Conservation (phyloP, 2,797 vertebrate species). For the Chromobotia macracanthus region DNA sequence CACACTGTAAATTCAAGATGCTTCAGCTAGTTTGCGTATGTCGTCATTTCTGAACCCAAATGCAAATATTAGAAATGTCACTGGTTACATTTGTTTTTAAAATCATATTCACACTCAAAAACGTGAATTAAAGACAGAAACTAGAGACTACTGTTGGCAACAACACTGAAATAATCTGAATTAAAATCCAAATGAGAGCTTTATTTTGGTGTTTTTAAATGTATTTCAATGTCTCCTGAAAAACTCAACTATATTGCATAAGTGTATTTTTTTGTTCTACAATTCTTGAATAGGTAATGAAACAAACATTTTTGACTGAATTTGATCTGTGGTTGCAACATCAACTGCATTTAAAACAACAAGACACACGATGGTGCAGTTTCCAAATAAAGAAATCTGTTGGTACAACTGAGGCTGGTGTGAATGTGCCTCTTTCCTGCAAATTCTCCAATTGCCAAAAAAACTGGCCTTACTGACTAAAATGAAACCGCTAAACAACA, state of each 20-base stretch:
- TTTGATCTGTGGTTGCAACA: too few species aligned
- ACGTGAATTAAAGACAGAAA: neutral
- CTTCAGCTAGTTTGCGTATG: too few species aligned
- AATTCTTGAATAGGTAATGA: too few species aligned
- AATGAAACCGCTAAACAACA: neutral
- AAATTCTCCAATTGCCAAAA: neutral
- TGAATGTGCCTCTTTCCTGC: too few species aligned
- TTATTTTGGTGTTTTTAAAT: neutral
- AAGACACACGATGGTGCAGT: too few species aligned
- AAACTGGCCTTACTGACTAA: conserved; percentile 2
- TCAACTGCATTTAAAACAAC: too few species aligned
- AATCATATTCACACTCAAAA: neutral
- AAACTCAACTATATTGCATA: too few species aligned
- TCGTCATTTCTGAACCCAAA: neutral
- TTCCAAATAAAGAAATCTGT: too few species aligned
- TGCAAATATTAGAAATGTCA: neutral
- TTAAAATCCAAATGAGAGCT: neutral
- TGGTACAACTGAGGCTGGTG: too few species aligned
- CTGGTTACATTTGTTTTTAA: neutral
- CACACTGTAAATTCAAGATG: neutral
- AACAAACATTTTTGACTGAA: too few species aligned
- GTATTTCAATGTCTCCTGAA: too few species aligned
- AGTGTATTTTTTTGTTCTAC: too few species aligned
- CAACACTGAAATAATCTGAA: neutral
- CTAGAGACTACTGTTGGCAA: neutral